These are phyloP conservation scores for Progne subis DNA, from an alignment of 2,113 vertebrate species.

Conservation along the genomic window DNA sequence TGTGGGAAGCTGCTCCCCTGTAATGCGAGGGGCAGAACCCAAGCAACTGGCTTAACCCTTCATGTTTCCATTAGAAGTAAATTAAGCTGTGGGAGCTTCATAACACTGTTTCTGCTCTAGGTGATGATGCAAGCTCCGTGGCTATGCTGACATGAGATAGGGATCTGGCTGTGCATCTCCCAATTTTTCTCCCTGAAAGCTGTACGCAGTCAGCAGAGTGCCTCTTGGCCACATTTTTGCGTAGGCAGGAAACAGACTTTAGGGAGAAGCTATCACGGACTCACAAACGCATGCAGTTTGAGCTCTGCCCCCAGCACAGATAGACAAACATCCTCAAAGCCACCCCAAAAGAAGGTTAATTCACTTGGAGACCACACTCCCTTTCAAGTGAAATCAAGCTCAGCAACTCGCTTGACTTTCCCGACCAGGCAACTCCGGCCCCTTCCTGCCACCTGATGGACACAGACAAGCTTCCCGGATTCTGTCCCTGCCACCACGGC, in stretches of 20 bases:
- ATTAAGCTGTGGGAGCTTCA: neutral
- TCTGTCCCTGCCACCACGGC: neutral
- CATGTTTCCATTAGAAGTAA: neutral
- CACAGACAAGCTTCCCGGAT: neutral
- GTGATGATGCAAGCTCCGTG: neutral
- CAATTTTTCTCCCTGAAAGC: neutral
- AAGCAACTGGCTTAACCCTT: neutral
- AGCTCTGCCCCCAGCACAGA: neutral
- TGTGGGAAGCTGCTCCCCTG: neutral
- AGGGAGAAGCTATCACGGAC: neutral
- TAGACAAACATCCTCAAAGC: neutral
- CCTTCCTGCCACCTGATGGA: neutral
- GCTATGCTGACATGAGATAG: accelerated
- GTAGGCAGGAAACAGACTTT: neutral
- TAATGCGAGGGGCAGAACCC: neutral
- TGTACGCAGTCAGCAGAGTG: neutral
- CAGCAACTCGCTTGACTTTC: neutral
- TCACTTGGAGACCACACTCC: neutral
- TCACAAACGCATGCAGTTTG: neutral
- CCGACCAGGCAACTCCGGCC: neutral
- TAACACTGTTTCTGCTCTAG: neutral
- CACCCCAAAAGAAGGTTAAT: neutral
- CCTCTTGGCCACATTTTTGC: neutral
- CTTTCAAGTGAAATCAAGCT: neutral
- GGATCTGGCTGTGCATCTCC: neutral